Conservation (phyloP, 1,140 invertebrate species). For the Bombus cullumanus region DNA sequence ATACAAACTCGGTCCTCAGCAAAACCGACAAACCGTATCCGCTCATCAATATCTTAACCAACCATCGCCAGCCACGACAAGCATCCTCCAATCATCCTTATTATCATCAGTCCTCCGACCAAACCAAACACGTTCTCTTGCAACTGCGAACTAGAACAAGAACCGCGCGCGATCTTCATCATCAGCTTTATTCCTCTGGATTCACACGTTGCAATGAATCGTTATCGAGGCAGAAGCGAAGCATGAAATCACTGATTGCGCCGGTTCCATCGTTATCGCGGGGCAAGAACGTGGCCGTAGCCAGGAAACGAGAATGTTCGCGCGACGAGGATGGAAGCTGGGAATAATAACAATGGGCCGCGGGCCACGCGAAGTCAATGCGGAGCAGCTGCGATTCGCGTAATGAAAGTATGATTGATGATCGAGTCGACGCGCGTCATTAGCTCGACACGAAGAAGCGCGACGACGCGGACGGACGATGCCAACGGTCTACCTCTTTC, state of each 20-base stretch:
- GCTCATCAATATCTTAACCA: background rate
- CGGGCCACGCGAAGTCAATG: constrained; percentile 76
- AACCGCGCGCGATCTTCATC: background rate
- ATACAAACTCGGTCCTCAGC: background rate
- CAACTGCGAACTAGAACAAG: constrained; percentile 4
- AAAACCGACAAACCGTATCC: background rate
- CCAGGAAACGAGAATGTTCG: background rate
- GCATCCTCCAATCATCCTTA: too few species aligned
- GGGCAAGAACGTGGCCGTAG: constrained; percentile 10
- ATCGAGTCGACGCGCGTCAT: constrained; percentile 76
- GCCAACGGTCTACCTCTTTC: constrained; percentile 2
- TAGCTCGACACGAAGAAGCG: constrained; percentile 69
- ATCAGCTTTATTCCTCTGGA: background rate
- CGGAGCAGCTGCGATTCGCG: constrained; percentile 77
- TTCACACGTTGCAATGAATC: background rate
- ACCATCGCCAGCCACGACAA: background rate
- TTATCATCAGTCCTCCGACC: background rate
- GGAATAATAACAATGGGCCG: constrained; percentile 79
- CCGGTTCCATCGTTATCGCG: constrained; percentile 36
- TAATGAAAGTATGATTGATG: constrained; percentile 84
- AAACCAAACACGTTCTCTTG: background rate
- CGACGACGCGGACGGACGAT: constrained; percentile 42
- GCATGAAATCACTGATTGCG: constrained; percentile 51
- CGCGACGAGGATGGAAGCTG: constrained; percentile 12
- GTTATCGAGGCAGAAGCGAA: constrained; percentile 13